Base-by-base conservation (phyloP, 1,140 invertebrate species). In the Spodoptera frugiperda region DNA sequence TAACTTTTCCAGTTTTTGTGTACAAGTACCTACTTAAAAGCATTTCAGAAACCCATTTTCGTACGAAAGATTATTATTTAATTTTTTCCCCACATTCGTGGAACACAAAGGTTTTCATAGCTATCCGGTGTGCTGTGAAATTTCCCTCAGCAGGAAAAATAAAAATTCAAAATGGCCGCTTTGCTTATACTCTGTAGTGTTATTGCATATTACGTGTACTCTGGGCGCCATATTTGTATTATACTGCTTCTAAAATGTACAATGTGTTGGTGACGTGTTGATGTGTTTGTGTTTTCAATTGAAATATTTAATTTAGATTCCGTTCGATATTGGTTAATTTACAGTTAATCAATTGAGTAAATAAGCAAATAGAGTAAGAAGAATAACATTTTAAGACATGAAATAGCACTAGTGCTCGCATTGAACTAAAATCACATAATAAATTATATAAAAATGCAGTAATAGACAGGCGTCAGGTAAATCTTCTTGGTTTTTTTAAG, bases 171-270 rank as follows among this genome's bases (percentile, higher is more conserved):
- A 67, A 49, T 67, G 63, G 63, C 63, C 44, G 44, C 12, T 0
- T 21, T 65, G 61, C 39, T 48, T 65, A 65, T 44, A 33, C 15
- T 21, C 6, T 46, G 17, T 46, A 48, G 15, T 48, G 61, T 65
- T 65, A 65, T 65, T 65, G 44, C 61, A 48, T 48, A 65, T 46
- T 14, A 65, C 39, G 44, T 21, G 12, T 59, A 39, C n/a, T 49
- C 17, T 63, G 14, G 10, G n/a, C 30, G 8, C 63, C 15, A 67
- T 21, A 21, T 48, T 46, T 67, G 44, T 67, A 49, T 49, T 25
- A 25, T 49, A 46, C 19, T n/a, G 17, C 11, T 48, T 19, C 39
- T 65, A 65, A 65, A 48, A 21, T 49, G 44, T 17, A 49, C 44
- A 67, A 25, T n/a, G 25, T 15, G 59, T 3, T 44, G 0, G 39